A percentile compares a stretch with the other conserved stretches of the same genome.
Conservation (phyloP, 2,888 invertebrate species). For the Dolichomitus sp. region DNA sequence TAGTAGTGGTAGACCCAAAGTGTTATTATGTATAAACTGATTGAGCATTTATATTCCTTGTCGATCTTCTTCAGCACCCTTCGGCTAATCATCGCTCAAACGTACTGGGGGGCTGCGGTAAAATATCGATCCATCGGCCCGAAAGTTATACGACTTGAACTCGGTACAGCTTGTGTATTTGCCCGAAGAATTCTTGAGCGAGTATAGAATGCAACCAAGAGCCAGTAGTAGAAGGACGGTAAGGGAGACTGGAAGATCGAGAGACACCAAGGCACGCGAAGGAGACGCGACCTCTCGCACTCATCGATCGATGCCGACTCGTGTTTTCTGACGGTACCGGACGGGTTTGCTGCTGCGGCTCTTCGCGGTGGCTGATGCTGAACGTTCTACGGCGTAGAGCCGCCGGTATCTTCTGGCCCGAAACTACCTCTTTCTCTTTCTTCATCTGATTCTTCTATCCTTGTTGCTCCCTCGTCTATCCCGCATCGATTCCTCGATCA, state of each 20-base stretch:
- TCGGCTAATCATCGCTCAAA: slow-evolving; percentile 60
- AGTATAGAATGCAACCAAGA: neutral
- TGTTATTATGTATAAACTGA: slow-evolving; percentile 72
- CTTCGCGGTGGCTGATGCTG: slow-evolving; percentile 39
- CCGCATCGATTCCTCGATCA: slow-evolving; percentile 80
- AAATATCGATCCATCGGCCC: slow-evolving; percentile 66
- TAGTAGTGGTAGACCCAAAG: neutral
- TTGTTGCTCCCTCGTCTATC: slow-evolving; percentile 64
- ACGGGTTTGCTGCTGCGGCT: slow-evolving; percentile 63
- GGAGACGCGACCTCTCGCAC: slow-evolving; percentile 68
- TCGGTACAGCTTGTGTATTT: neutral
- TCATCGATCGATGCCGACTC: slow-evolving; percentile 68
- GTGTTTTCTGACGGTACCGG: slow-evolving; percentile 71
- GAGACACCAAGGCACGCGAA: slow-evolving; percentile 60
- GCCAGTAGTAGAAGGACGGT: slow-evolving; percentile 9
- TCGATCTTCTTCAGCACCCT: slow-evolving; percentile 62
- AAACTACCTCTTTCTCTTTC: slow-evolving; percentile 56
- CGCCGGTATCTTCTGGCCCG: slow-evolving; percentile 62
- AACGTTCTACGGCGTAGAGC: slow-evolving; percentile 63
- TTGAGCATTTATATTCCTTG: slow-evolving; percentile 76
- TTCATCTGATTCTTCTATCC: slow-evolving; percentile 50
- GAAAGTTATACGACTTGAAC: slow-evolving; percentile 39
- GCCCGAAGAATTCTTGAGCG: slow-evolving; percentile 39
- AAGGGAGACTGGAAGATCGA: slow-evolving; percentile 24
- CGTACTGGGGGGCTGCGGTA: slow-evolving; percentile 62